These are phyloP conservation scores for Nesoenas mayeri DNA, from an alignment of 2,113 vertebrate species.

Conservation along the genomic window DNA sequence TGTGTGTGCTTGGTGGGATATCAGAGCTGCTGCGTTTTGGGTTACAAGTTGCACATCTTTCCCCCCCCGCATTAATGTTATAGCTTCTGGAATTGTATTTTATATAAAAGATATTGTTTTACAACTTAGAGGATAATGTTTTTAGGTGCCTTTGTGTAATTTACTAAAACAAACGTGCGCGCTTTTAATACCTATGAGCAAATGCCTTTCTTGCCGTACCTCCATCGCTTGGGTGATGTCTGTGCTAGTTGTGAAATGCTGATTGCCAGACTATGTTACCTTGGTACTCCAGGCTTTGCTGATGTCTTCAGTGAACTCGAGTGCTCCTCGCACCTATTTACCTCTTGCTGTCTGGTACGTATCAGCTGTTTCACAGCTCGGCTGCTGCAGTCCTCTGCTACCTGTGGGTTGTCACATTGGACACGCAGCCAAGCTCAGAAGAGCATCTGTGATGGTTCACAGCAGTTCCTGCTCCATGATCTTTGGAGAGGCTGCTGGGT, in stretches of 20 bases:
- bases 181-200: not conserved
- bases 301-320: not conserved
- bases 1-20: not conserved
- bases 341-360: not conserved
- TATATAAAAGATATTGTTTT: accelerated
- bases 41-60: not conserved
- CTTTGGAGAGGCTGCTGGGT: not conserved
- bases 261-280: accelerated
- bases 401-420: not conserved
- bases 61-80: accelerated
- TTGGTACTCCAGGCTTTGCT: not conserved
- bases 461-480: not conserved
- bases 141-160: not conserved
- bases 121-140: not conserved
- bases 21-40: not conserved
- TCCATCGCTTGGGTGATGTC: not conserved
- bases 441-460: accelerated
- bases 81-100: not conserved
- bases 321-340: not conserved
- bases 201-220: not conserved
- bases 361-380: not conserved
- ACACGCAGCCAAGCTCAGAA: not conserved
- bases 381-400: not conserved
- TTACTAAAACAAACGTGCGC: not conserved
- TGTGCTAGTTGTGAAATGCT: accelerated